Evolutionary conservation across 1,140 invertebrate genomes (phyloP), one percentile per base, ranked within the genome.

Genomic region (Sinonovacula constricta): DNA sequence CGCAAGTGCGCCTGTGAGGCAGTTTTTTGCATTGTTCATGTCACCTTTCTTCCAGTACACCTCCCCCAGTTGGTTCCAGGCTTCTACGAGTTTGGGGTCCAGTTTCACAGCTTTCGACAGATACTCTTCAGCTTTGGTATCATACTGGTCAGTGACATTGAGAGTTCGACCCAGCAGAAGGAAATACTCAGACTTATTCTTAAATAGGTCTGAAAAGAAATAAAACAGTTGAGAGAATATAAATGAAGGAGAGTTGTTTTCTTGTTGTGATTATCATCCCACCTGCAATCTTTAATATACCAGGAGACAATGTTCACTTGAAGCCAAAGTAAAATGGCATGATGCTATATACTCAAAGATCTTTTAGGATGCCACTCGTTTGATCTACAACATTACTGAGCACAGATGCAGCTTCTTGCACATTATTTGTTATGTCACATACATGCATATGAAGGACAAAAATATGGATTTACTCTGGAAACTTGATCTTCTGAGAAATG

Each of bases 31-130:
- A 82, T 95, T 94, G 82, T 93, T 92, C 30, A 96, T 92, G 87
- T 97, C 95, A 85, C 94, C 93, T 89, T 95, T 95, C 89, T 97
- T 97, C 94, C 95, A 97, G 90, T 96, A 96, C 89, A 95, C 96
- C 90, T 97, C 95, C 5, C 96, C 96, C 12, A 98, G 92, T 88
- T 97, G 94, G 88, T 97, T 97, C 96, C 96, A 97, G 4, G 96
- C 96, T 74, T 95, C 94, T 0, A 95, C 93, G 68, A 95, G 91
- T 81, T 94, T 95, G 15, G 95, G 95, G 88, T 97, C 94, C 22
- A 97, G 91, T 91, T 97, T 97, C 0, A 97, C 94, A 57, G 96
- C 94, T 91, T 95, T 96, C 33, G 95, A 95, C 26, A 97, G 90
- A 33, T 93, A 91, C 83, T 95, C 94, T 79, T 95, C 94, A 0